These are phyloP conservation scores for Steinernema khuongi DNA, from an alignment of 1,140 invertebrate species.

Conservation along the genomic window DNA sequence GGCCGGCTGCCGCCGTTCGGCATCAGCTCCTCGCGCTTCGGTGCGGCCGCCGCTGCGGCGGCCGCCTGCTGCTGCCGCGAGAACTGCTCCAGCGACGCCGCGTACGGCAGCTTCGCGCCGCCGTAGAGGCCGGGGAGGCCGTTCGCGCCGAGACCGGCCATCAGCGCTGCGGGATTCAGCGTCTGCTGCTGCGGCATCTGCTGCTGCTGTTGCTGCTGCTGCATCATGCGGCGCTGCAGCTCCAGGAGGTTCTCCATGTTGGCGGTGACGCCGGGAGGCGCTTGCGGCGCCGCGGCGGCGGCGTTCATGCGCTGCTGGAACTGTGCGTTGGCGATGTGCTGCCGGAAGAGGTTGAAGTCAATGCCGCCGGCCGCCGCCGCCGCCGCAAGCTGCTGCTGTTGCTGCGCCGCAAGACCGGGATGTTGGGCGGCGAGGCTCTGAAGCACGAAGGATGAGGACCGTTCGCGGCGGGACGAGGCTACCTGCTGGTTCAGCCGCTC, in stretches of 20 bases:
- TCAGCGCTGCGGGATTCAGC: not conserved
- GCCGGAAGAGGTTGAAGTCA: slow-evolving; percentile 8
- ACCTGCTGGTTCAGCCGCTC: not conserved
- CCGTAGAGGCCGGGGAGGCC: slow-evolving; percentile 1
- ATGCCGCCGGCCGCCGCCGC: not conserved
- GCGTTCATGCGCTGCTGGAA: not conserved
- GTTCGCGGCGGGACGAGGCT: not conserved
- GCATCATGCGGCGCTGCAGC: not conserved
- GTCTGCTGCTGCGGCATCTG: not conserved
- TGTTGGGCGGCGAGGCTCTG: not conserved
- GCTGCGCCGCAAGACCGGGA: not conserved
- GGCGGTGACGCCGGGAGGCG: not conserved
- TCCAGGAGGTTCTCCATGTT: not conserved
- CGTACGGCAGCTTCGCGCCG: slow-evolving; percentile 2
- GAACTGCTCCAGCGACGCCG: not conserved
- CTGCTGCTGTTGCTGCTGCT: not conserved
- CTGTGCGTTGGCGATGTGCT: slow-evolving; percentile 3
- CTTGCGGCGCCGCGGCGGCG: no score
- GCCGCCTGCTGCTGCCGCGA: not conserved
- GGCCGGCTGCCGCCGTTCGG: not conserved
- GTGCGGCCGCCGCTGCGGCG: not conserved
- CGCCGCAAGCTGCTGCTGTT: slow-evolving; percentile 4
- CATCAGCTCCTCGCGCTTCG: not conserved
- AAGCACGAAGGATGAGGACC: not conserved
- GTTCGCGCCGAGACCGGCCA: not conserved